Base-by-base conservation (phyloP, 2,888 invertebrate genomes). In the Dryomyza anilis region DNA sequence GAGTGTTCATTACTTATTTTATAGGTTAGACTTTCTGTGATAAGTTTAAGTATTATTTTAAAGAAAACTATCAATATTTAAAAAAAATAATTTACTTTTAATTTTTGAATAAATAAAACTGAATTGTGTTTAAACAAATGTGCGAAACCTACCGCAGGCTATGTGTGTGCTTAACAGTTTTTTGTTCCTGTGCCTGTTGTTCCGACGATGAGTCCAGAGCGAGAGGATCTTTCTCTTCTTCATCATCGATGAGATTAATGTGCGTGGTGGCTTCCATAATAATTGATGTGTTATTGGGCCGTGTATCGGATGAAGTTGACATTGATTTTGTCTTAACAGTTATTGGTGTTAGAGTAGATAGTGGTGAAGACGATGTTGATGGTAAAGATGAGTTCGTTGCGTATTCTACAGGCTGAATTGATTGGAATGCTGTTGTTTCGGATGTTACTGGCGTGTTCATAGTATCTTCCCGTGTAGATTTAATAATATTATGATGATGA, bases 81-180 rank as follows among this genome's bases (percentile, higher is more conserved):
- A n/a, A n/a, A n/a, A n/a, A n/a, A n/a, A n/a, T n/a, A n/a, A n/a
- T 39, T 39, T 5, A 39, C 10, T n/a, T 39, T 5, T 8, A 39
- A 7, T 7, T 39, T 39, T 39, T 46, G 1, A 10, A 5, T 1
- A 19, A 33, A 6, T 8, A 33, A 8, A 8, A 33, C 6, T 33
- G 12, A 33, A 45, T n/a, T 45, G 7, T 45, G 6, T 50, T 50
- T 3, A 23, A 23, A n/a, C 8, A 16, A 50, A 52, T n/a, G n/a
- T n/a, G n/a, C n/a, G n/a, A 52, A 29, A 53, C 68, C 29, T 58
- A 79, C 79, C 79, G 75, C 84, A 89, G 83, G 86, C 87, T 83
- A 83, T 89, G 82, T 50, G 90, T 92, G 84, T 93, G 94, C 85
- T 93, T 94, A 39, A 61, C 53, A 19, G 53, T 29, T 43, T 43